These are phyloP conservation scores for Gouania willdenowi DNA, from an alignment of 2,797 vertebrate species.

Conservation along the genomic window DNA sequence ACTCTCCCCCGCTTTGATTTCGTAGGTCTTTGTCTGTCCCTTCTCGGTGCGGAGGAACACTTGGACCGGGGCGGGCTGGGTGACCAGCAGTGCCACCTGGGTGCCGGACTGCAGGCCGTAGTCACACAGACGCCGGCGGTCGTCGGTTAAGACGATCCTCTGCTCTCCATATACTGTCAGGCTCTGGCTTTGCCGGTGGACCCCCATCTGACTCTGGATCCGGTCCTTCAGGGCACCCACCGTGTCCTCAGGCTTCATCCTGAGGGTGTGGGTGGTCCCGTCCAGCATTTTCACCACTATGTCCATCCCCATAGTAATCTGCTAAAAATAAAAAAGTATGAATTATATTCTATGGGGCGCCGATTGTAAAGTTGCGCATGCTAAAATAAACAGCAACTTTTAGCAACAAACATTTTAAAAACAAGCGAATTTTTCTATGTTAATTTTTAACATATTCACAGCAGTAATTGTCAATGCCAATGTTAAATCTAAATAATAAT, in stretches of 20 bases:
- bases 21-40: slow-evolving; percentile 37
- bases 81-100: slow-evolving; percentile 49
- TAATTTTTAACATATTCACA: too few relatives aligned
- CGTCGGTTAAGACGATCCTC: slow-evolving; percentile 27
- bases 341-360: too few relatives aligned
- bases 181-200: background rate
- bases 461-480: too few relatives aligned
- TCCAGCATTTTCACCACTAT: slow-evolving; percentile 40
- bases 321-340: background rate
- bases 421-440: too few relatives aligned
- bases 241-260: background rate
- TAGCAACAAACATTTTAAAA: too few relatives aligned
- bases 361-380: too few relatives aligned
- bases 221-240: slow-evolving; percentile 41
- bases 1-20: slow-evolving; percentile 32
- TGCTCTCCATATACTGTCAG: slow-evolving; percentile 44
- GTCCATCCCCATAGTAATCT: slow-evolving; percentile 38
- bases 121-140: slow-evolving; percentile 4
- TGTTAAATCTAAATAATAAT: too few relatives aligned
- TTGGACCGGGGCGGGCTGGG: slow-evolving; percentile 27
- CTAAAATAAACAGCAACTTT: too few relatives aligned
- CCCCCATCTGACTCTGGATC: slow-evolving; percentile 6
- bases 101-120: slow-evolving; percentile 46
- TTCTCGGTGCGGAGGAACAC: slow-evolving; percentile 62
- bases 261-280: slow-evolving; percentile 7